A percentile compares a stretch with the other conserved stretches of the same genome.
Evolutionary conservation across 2,888 invertebrate genomes (phyloP).

Genomic region (Cybosia mesomella): DNA sequence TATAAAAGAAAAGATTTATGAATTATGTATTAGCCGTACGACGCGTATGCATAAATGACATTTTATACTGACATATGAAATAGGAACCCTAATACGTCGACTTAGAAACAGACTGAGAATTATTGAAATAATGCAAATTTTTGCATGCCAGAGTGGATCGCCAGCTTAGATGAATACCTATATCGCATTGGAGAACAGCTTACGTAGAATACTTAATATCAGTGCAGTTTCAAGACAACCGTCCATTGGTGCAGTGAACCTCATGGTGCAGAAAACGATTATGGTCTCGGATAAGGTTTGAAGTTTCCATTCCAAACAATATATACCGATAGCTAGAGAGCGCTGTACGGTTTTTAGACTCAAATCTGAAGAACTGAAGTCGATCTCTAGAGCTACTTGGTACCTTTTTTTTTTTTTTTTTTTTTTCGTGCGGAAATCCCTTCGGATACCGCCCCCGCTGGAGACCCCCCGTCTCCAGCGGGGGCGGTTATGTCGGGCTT

Average conservation of each 20-base stretch:
- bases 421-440: too few species aligned
- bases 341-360: neutral
- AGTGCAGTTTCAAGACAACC: neutral
- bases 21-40: too few species aligned
- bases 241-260: neutral
- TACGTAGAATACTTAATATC: neutral
- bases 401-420: too few species aligned
- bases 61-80: neutral
- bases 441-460: too few species aligned
- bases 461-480: too few species aligned
- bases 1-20: too few species aligned
- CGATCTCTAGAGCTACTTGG: too few species aligned
- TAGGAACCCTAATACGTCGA: neutral
- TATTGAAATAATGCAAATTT: neutral
- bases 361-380: neutral
- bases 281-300: neutral
- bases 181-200: neutral
- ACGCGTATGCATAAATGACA: too few species aligned
- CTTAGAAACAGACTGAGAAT: neutral
- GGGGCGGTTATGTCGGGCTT: too few species aligned
- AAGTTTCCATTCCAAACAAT: too few species aligned
- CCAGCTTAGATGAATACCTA: neutral
- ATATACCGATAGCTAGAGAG: neutral
- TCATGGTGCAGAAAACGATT: neutral
- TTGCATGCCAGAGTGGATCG: neutral